phyloP scores from a whole-genome alignment of 2,113 vertebrate species.

The Empidonax traillii region DNA sequence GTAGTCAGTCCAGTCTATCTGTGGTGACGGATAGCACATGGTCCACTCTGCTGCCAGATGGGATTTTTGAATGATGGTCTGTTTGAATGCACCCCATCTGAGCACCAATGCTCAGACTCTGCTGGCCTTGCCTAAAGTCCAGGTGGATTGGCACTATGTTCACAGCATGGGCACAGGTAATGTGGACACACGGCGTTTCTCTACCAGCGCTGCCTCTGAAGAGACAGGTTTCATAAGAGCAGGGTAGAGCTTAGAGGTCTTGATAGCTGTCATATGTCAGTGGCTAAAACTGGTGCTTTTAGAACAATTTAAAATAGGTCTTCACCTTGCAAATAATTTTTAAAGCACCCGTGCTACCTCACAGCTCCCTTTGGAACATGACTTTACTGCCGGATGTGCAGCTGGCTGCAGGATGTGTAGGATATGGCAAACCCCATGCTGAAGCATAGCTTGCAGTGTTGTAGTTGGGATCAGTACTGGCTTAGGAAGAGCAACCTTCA shows the following conservation, averaged over 20 bases:
- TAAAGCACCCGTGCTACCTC: neutral
- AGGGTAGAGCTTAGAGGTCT: neutral
- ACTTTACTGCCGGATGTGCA: neutral
- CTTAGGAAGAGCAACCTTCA: neutral
- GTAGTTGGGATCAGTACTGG: neutral
- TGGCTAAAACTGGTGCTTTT: neutral
- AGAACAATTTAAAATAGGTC: neutral
- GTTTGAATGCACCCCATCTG: neutral
- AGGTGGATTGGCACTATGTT: neutral
- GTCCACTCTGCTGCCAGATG: neutral
- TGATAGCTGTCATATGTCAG: neutral
- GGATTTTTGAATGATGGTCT: neutral
- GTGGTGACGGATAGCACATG: neutral
- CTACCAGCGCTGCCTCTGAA: neutral
- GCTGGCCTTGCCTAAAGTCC: neutral
- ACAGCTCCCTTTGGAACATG: neutral
- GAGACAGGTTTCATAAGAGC: neutral
- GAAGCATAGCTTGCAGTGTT: neutral
- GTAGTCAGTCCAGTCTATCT: neutral
- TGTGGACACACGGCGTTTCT: neutral
- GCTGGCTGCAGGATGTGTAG: neutral
- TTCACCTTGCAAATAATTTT: neutral
- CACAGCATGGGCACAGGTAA: neutral
- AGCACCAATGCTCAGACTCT: neutral
- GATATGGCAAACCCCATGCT: neutral